Evolutionary conservation across 1,140 invertebrate species (phyloP).

Genomic region (Pseudoatta argentina): DNA sequence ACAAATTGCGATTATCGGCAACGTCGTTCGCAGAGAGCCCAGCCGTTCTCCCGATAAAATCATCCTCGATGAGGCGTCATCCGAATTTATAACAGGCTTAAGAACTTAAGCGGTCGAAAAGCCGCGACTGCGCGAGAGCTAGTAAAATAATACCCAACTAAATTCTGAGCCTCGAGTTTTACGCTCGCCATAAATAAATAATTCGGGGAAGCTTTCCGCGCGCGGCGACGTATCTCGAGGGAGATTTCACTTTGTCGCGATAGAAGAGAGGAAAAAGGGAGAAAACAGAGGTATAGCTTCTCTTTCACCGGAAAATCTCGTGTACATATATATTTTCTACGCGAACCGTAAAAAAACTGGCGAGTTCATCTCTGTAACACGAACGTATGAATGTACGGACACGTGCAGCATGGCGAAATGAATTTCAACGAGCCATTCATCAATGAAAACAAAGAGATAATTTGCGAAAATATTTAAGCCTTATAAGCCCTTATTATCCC

Average conservation of each 20-base stretch:
- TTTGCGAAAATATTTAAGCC: conserved; percentile 19
- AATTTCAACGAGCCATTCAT: conserved; percentile 11
- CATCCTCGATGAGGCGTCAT: conserved; percentile 14
- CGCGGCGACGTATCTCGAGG: conserved; percentile 41
- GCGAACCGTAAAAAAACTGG: conserved; percentile 19
- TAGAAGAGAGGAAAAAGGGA: not conserved
- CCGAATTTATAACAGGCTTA: conserved; percentile 48
- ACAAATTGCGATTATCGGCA: conserved; percentile 5
- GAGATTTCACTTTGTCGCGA: conserved; percentile 59
- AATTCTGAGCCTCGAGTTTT: conserved; percentile 48
- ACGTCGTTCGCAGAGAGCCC: not conserved
- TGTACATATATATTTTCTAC: conserved; percentile 41
- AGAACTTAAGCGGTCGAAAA: conserved; percentile 26
- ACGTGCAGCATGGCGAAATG: not conserved
- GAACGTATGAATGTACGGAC: not conserved
- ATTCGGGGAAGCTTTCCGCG: conserved; percentile 48
- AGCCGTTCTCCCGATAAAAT: conserved; percentile 24
- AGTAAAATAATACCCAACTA: conserved; percentile 46
- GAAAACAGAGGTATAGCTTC: not conserved
- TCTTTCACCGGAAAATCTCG: conserved; percentile 29
- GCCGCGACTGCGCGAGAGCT: not conserved
- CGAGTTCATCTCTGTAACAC: conserved; percentile 23
- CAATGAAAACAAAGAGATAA: conserved; percentile 14
- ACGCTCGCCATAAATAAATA: conserved; percentile 56
- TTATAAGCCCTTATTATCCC: not conserved